These are phyloP conservation scores for Thalassarche chlororhynchos DNA, from an alignment of 2,113 vertebrate genomes.

Conservation along the genomic window DNA sequence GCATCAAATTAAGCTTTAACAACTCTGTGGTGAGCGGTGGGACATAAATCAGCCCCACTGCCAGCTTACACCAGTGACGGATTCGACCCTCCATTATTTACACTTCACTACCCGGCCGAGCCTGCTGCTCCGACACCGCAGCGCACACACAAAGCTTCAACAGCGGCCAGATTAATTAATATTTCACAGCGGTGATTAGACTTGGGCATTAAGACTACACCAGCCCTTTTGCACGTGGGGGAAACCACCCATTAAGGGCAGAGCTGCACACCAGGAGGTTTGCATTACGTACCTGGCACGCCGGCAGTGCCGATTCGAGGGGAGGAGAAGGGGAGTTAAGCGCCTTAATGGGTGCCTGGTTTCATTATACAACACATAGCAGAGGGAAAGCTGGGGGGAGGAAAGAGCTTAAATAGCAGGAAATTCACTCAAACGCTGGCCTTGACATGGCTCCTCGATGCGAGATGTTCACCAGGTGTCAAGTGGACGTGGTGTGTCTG, in stretches of 20 bases:
- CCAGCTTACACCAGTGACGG: background rate
- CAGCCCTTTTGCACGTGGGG: background rate
- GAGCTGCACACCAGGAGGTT: background rate
- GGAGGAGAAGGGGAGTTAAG: background rate
- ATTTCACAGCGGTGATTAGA: background rate
- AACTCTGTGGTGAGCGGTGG: background rate
- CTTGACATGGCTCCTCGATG: background rate
- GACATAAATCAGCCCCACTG: background rate
- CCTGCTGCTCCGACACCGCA: background rate
- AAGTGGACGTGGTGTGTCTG: fast-evolving
- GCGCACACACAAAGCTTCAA: fast-evolving
- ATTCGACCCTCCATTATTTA: background rate
- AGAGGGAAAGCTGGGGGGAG: background rate
- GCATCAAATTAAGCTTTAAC: background rate
- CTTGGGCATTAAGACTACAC: background rate
- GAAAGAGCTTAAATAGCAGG: background rate
- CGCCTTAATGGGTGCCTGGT: background rate
- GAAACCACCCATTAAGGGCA: background rate
- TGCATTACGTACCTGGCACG: background rate
- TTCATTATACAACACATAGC: background rate
- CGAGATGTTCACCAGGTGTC: fast-evolving
- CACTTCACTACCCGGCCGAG: background rate
- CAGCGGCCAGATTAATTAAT: background rate
- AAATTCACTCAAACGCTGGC: background rate
- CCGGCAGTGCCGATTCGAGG: fast-evolving